Percentiles rank a stretch among this genome's conserved stretches.
Evolutionary conservation across 92 coral and sea anemone genomes (phyloP).

Genomic region (Ricordea florida): DNA sequence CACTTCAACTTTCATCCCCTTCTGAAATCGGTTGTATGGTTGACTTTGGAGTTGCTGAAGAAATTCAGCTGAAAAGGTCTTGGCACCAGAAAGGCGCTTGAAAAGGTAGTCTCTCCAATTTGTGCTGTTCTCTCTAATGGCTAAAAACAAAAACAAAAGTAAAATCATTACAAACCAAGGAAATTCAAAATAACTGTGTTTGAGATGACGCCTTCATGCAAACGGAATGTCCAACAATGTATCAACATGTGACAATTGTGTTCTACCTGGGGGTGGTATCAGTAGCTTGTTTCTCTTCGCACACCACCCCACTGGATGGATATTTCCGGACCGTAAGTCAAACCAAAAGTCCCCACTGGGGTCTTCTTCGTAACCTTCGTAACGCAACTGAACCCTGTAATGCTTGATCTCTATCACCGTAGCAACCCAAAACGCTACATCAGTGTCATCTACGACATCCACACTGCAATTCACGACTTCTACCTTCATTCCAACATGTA

Average conservation of each 20-base stretch:
- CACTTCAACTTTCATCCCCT: conserved; percentile 99
- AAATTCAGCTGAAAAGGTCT: conserved; percentile 97
- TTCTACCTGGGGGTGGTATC: conserved; percentile 96
- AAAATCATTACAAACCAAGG: neutral
- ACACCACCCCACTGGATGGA: conserved; percentile 99
- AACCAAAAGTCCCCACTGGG: conserved; percentile 97
- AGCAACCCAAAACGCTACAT: conserved; percentile 99
- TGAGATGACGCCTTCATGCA: no score
- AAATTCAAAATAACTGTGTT: neutral
- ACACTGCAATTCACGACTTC: conserved; percentile 94
- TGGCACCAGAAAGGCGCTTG: conserved; percentile 95
- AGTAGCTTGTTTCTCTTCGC: conserved; percentile 95
- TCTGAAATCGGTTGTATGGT: conserved; percentile 94
- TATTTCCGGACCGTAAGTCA: conserved; percentile 89
- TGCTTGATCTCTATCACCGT: conserved; percentile 90
- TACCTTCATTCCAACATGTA: conserved; percentile 99
- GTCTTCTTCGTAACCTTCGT: conserved; percentile 92
- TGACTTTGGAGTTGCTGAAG: conserved; percentile 95
- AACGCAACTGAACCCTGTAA: conserved; percentile 91
- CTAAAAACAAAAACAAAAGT: conserved; percentile 10
- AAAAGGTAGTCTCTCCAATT: conserved; percentile 96
- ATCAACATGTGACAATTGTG: no score
- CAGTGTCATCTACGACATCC: conserved; percentile 90
- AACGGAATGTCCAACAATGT: no score
- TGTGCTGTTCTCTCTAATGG: conserved; percentile 81